Conservation (phyloP, 53 echinoderm and acorn worm species). For the Luidia sarsii region DNA sequence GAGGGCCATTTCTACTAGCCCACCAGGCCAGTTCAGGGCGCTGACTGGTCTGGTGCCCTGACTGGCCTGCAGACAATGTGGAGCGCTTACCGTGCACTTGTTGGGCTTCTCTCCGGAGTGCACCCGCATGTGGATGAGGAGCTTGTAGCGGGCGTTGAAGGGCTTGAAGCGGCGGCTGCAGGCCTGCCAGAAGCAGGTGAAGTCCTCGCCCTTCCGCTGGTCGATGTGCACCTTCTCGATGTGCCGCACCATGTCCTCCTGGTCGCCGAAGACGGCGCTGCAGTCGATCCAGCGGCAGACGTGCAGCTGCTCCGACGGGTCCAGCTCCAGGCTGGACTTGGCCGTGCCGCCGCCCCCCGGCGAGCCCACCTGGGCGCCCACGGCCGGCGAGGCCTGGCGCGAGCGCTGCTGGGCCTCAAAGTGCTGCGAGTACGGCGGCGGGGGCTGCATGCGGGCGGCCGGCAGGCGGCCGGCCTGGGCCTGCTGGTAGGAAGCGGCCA, state of each 20-base stretch:
- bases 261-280: constrained; percentile 90
- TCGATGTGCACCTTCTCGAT: constrained; percentile 99
- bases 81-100: constrained; percentile 94
- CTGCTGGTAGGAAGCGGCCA: neutral
- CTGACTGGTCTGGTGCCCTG: too few relatives aligned
- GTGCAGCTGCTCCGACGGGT: constrained; percentile 55
- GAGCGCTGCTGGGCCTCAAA: constrained; percentile 71
- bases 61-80: neutral
- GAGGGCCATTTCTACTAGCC: too few relatives aligned
- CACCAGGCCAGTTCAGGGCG: too few relatives aligned
- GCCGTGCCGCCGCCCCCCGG: constrained; percentile 57
- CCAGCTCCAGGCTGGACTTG: constrained; percentile 62
- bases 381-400: constrained; percentile 74
- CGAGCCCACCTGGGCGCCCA: constrained; percentile 63
- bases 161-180: constrained; percentile 95
- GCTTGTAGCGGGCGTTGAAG: constrained; percentile 98
- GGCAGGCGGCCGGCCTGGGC: constrained; percentile 45
- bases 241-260: constrained; percentile 96
- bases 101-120: constrained; percentile 99
- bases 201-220: constrained; percentile 98
- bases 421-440: constrained; percentile 96
- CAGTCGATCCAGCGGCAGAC: constrained; percentile 98
- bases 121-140: constrained; percentile 98
- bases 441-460: constrained; percentile 82
- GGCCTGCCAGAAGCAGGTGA: constrained; percentile 99